Evolutionary conservation across 2,888 invertebrate species (phyloP).

Genomic region (Deladenus siricidicola): DNA sequence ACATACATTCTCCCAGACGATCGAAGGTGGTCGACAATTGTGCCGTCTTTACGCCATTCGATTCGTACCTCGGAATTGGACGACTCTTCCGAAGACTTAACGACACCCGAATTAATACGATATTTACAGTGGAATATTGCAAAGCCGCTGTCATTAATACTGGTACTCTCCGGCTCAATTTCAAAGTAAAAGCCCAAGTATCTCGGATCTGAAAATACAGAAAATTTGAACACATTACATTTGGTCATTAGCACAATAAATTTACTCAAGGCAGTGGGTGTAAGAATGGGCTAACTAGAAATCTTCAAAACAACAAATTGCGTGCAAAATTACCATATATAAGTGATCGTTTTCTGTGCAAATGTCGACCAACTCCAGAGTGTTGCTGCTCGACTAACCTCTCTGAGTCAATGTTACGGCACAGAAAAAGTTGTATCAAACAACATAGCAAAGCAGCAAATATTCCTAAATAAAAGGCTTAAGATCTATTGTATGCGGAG

Average conservation of each 20-base stretch:
- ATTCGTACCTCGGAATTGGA: constrained; percentile 7
- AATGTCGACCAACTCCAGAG: background rate
- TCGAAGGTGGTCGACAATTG: constrained; percentile 14
- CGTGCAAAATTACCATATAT: too few species aligned
- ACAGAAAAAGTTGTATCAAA: constrained; percentile 15
- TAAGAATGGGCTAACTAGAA: too few species aligned
- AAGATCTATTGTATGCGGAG: too few species aligned
- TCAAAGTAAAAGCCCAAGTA: constrained; percentile 12
- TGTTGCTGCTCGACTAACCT: constrained; percentile 5
- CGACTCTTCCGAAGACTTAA: constrained; percentile 2
- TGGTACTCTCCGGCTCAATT: constrained; percentile 9
- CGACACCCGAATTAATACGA: background rate
- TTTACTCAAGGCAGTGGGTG: too few species aligned
- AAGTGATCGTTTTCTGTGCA: constrained; percentile 3
- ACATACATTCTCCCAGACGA: constrained; percentile 25
- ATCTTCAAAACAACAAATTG: too few species aligned
- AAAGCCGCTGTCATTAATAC: background rate
- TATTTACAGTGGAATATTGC: constrained; percentile 16
- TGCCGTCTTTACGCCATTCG: constrained; percentile 28
- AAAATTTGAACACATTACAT: too few species aligned
- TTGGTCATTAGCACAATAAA: too few species aligned
- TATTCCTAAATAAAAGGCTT: background rate
- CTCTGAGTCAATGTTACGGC: constrained; percentile 15
- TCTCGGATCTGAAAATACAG: constrained; percentile 10
- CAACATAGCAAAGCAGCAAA: background rate